These are phyloP conservation scores for Phalacrocorax pelagicus DNA, from an alignment of 2,113 vertebrate genomes.

Conservation along the genomic window DNA sequence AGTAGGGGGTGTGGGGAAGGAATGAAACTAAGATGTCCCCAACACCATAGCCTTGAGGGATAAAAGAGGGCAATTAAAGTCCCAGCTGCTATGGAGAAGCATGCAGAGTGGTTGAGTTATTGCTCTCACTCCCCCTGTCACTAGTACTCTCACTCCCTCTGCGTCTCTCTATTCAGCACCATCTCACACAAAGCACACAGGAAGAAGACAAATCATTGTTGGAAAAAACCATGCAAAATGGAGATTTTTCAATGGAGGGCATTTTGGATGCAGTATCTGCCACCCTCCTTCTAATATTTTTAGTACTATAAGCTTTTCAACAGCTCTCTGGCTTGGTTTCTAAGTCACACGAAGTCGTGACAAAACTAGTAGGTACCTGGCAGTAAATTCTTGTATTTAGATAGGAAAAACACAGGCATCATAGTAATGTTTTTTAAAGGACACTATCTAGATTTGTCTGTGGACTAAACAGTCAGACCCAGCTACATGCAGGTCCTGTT, in stretches of 20 bases:
- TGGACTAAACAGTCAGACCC: neutral
- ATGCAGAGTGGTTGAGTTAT: neutral
- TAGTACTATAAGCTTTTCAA: neutral
- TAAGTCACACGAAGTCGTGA: neutral
- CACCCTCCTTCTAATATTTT: neutral
- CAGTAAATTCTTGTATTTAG: neutral
- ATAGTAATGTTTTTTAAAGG: neutral
- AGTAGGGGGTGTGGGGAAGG: rapidly evolving
- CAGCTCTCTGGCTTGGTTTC: neutral
- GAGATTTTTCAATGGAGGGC: neutral
- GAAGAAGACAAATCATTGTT: neutral
- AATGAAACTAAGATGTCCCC: neutral
- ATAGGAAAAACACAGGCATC: neutral
- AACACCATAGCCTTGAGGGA: neutral
- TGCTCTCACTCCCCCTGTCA: neutral
- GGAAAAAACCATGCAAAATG: neutral
- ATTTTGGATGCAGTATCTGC: neutral
- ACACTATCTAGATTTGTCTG: neutral
- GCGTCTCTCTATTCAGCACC: neutral
- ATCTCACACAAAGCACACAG: neutral
- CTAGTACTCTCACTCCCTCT: neutral
- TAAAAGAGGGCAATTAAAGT: neutral
- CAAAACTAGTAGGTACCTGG: neutral
- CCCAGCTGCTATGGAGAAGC: neutral
- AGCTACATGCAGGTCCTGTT: neutral